Evolutionary conservation across 1,140 invertebrate genomes (phyloP).

Genomic region (Maniola jurtina): DNA sequence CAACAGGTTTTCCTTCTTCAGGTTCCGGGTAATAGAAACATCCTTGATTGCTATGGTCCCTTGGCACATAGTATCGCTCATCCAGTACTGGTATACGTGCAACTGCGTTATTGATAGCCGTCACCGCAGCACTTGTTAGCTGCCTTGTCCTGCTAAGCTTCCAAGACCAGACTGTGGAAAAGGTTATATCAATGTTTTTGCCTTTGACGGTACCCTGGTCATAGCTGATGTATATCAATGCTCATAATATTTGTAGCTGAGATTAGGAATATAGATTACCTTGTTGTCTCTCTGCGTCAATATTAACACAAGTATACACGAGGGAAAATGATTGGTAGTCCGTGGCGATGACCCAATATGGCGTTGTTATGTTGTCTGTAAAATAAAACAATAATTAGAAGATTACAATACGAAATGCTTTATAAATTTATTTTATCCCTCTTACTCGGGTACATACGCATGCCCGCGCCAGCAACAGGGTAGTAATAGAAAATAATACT

Average conservation of each 20-base stretch:
- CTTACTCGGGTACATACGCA: too few relatives aligned
- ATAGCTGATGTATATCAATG: too few relatives aligned
- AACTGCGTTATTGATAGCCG: constrained; percentile 43
- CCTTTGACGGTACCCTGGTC: too few relatives aligned
- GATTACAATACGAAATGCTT: too few relatives aligned
- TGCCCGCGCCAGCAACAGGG: too few relatives aligned
- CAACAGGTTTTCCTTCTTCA: constrained; percentile 41
- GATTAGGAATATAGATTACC: constrained; percentile 13
- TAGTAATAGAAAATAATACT: too few relatives aligned
- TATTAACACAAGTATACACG: constrained; percentile 59
- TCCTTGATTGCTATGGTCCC: constrained; percentile 44
- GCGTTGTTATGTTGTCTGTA: constrained; percentile 10
- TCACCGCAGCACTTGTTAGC: constrained; percentile 28
- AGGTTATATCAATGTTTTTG: not conserved
- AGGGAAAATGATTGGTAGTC: constrained; percentile 60
- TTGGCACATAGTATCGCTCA: constrained; percentile 41
- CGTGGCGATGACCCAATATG: constrained; percentile 61
- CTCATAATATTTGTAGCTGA: not conserved
- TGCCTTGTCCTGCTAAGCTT: constrained; percentile 51
- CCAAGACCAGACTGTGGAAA: constrained; percentile 48
- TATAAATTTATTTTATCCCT: too few relatives aligned
- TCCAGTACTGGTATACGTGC: constrained; percentile 44
- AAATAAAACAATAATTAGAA: not conserved
- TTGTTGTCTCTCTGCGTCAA: constrained; percentile 41
- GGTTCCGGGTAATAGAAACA: constrained; percentile 67